Evolutionary conservation across 1,140 invertebrate species (phyloP).

Genomic region (Drosophila ohnishii): DNA sequence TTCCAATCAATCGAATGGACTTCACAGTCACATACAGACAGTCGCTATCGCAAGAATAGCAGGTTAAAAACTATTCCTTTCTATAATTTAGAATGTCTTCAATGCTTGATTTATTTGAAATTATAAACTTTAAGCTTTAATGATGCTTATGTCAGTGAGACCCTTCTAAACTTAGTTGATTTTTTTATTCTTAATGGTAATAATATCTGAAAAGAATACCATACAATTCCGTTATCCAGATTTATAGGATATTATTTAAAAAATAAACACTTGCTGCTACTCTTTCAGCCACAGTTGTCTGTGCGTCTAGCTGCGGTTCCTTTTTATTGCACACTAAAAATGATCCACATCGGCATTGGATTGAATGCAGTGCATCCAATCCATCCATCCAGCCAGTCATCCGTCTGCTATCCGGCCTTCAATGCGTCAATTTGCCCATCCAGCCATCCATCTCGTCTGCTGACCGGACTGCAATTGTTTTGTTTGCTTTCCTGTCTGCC

Average conservation of each 20-base stretch:
- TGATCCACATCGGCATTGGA: constrained; percentile 52
- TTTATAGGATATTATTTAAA: not conserved
- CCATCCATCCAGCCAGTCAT: constrained; percentile 16
- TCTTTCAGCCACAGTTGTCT: not conserved
- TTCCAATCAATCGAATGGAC: constrained; percentile 73
- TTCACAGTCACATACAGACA: constrained; percentile 24
- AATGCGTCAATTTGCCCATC: constrained; percentile 15
- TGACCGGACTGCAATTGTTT: constrained; percentile 68
- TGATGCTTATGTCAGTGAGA: not conserved
- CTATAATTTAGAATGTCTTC: not conserved
- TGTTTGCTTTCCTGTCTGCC: constrained; percentile 72
- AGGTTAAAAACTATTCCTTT: not conserved
- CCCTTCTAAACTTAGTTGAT: not conserved
- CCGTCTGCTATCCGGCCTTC: constrained; percentile 15
- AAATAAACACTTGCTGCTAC: not conserved
- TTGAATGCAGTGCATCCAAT: constrained; percentile 43
- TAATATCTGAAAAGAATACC: too few species aligned
- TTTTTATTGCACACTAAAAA: constrained; percentile 76
- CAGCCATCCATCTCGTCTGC: constrained; percentile 27
- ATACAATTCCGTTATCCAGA: too few species aligned
- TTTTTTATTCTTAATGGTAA: too few species aligned
- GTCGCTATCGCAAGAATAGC: constrained; percentile 1
- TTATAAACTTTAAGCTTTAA: too few species aligned
- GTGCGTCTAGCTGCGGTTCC: constrained; percentile 34
- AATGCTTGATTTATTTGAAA: too few species aligned